phyloP scores from a whole-genome alignment of 2,888 invertebrate species.

The Nasonia oneida region DNA sequence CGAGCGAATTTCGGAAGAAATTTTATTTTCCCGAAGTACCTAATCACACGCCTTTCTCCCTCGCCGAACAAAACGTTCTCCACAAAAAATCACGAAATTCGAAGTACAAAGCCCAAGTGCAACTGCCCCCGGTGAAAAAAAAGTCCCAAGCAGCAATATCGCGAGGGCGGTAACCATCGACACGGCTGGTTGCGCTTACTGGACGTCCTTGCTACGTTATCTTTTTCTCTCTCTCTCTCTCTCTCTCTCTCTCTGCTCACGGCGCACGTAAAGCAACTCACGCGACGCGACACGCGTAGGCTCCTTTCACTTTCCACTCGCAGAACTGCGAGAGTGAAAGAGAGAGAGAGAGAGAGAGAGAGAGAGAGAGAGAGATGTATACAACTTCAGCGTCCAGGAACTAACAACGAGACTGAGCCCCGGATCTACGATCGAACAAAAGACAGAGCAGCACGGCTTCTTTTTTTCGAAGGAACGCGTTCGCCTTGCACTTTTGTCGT shows the following conservation, averaged over 20 bases:
- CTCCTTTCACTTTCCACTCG: conserved; percentile 77
- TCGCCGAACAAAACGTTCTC: no score
- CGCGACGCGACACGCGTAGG: conserved; percentile 62
- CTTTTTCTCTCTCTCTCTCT: conserved; percentile 59
- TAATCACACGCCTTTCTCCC: no score
- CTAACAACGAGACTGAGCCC: background rate
- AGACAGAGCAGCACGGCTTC: background rate
- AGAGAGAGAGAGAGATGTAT: background rate
- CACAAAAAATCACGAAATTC: background rate
- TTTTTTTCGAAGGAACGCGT: background rate
- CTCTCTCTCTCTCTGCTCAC: background rate
- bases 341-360: no score
- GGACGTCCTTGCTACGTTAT: conserved; percentile 79
- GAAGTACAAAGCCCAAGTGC: background rate
- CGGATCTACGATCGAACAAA: conserved; percentile 11
- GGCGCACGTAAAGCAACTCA: conserved; percentile 13
- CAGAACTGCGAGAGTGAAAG: conserved; percentile 36
- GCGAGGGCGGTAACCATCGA: conserved; percentile 75
- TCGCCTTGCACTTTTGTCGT: background rate
- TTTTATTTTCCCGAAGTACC: no score
- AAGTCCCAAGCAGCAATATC: conserved; percentile 1
- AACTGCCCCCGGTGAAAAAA: background rate
- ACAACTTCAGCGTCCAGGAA: background rate
- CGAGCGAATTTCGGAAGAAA: no score
- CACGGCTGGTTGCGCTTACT: conserved; percentile 71